Evolutionary conservation across 2,113 vertebrate species (phyloP).

Genomic region (Cebus imitator): DNA sequence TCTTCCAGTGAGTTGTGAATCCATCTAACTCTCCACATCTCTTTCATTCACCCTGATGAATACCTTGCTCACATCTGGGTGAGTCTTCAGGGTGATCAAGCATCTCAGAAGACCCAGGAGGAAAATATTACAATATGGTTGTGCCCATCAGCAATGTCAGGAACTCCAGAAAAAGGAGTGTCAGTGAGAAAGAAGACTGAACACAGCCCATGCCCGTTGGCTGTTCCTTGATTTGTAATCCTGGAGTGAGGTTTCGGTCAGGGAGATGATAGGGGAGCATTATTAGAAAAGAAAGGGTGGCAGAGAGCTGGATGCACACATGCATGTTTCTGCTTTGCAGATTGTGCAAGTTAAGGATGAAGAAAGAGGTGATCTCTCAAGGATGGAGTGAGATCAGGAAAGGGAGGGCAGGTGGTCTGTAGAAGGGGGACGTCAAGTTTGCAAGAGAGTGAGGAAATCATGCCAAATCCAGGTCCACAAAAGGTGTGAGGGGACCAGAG

Average conservation of each 20-base stretch:
- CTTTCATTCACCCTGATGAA: not conserved
- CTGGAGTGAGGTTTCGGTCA: not conserved
- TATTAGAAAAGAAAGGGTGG: too few relatives aligned
- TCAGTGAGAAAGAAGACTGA: not conserved
- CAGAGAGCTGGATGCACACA: accelerated
- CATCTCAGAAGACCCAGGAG: not conserved
- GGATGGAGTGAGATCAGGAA: not conserved
- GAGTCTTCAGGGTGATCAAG: not conserved
- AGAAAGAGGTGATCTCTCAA: not conserved
- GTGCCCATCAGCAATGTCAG: not conserved
- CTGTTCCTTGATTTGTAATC: not conserved
- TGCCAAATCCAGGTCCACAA: not conserved
- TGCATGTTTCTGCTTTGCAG: accelerated
- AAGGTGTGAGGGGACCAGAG: not conserved
- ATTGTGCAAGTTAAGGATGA: not conserved
- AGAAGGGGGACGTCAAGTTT: not conserved
- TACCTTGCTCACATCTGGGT: not conserved
- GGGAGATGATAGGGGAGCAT: accelerated
- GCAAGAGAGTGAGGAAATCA: not conserved
- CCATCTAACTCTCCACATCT: not conserved
- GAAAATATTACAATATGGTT: too few relatives aligned
- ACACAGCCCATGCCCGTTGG: too few relatives aligned
- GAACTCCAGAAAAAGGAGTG: not conserved
- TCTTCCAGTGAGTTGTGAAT: not conserved
- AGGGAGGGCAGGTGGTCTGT: not conserved